These are phyloP conservation scores for Bruchidius siliquastri DNA, from an alignment of 2,888 invertebrate genomes.

Conservation along the genomic window DNA sequence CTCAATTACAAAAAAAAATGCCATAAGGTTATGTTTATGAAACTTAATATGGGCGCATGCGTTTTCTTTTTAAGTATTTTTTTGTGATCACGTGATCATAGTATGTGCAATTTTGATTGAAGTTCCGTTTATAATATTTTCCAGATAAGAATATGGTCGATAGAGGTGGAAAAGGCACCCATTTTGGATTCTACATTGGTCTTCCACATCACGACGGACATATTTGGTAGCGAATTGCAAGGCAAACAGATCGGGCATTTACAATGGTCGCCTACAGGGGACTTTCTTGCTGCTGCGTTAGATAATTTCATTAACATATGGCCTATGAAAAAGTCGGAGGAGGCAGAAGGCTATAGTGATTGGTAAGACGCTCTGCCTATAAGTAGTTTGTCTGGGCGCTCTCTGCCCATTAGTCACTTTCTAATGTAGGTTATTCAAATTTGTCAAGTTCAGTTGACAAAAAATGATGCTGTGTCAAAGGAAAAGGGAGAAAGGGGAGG, in stretches of 20 bases:
- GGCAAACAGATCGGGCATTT: conserved; percentile 42
- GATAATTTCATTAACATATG: conserved; percentile 57
- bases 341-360: conserved; percentile 32
- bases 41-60: no score
- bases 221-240: conserved; percentile 51
- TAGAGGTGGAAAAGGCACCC: conserved; percentile 39
- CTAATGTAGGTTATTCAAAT: no score
- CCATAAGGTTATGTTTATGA: no score
- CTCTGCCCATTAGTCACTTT: no score
- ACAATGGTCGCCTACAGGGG: conserved; percentile 53
- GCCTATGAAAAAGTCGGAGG: conserved; percentile 45
- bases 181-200: conserved; percentile 52
- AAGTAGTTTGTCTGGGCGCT: neutral
- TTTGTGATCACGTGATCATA: no score
- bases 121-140: neutral
- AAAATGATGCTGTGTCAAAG: no score
- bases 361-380: conserved; percentile 26
- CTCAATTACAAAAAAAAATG: no score
- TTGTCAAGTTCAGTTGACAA: no score
- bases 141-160: conserved; percentile 50
- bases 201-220: conserved; percentile 49
- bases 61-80: no score
- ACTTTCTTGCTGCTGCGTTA: conserved; percentile 54
- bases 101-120: no score
- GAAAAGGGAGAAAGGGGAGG: no score